These are phyloP conservation scores for Leuciscus waleckii DNA, from an alignment of 2,797 vertebrate species.

Conservation along the genomic window DNA sequence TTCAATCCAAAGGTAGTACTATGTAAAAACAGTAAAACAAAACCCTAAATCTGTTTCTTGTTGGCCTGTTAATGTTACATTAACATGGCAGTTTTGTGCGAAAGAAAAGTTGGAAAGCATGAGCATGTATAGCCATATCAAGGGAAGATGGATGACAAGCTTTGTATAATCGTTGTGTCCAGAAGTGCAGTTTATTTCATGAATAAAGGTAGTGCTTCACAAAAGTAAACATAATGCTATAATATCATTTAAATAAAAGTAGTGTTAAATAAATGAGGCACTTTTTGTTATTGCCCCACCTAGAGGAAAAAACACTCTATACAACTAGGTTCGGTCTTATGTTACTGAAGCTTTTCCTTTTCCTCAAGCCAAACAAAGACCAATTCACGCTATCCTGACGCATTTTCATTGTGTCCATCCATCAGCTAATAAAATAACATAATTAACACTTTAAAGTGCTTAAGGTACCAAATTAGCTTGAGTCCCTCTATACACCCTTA, in stretches of 20 bases:
- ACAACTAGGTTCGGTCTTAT: conserved; percentile 8
- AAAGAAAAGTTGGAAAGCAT: not conserved
- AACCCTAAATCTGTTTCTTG: not conserved
- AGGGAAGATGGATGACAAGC: not conserved
- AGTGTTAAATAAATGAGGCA: not conserved
- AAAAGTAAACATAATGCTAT: not conserved
- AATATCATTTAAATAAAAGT: not conserved
- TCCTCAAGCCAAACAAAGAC: conserved; percentile 48
- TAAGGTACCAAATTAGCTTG: conserved; percentile 56
- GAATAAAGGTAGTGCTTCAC: not conserved
- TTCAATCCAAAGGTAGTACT: not conserved
- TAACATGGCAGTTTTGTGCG: not conserved
- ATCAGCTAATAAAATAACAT: conserved; percentile 52
- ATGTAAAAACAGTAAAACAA: not conserved
- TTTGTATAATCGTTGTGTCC: not conserved
- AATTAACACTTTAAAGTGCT: conserved; percentile 74
- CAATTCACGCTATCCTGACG: conserved; percentile 55
- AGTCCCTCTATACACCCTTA: conserved; percentile 60
- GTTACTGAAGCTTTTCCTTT: conserved; percentile 6
- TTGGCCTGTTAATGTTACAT: not conserved
- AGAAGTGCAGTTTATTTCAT: not conserved
- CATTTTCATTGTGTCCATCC: conserved; percentile 42
- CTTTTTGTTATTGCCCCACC: conserved; percentile 23
- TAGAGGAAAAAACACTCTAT: conserved; percentile 23
- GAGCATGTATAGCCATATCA: not conserved